Base-by-base conservation (phyloP, 2,113 vertebrate species). In the Proterorhinus semilunaris region DNA sequence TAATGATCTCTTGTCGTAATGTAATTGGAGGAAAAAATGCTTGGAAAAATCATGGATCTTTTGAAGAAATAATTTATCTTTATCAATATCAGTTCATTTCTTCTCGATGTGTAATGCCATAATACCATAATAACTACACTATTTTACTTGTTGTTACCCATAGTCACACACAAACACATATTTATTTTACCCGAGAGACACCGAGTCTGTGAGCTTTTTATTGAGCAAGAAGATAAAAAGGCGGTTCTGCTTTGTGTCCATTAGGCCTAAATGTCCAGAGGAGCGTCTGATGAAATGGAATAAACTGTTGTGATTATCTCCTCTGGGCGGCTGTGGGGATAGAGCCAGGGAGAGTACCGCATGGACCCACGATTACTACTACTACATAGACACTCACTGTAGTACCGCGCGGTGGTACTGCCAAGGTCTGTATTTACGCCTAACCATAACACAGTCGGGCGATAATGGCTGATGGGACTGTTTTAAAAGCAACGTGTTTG, bases 401-500 rank as follows among this genome's bases (percentile, higher is more conserved):
- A 66, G 53, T 17, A 62, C 46, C 47, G 63, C 80, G 78, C 73
- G 44, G 59, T 77, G 79, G 77, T 86, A 74, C 72, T 80, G 83
- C 82, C 81, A 72, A 66, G 76, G 85, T 84, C 86, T 89, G 78
- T 90, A 89, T 90, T 90, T 91, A 91, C 82, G 73, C 83, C 59
- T 83, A 86, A 87, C 84, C 85, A 91, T 89, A 91, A 91, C 90
- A 90, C 61, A 87, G 78, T 48, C 57, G 75, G 75, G 65, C 78
- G 87, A 90, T 90, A 89, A 91, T 91, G 87, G 89, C 85, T 76
- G 84, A 86, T 67, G 88, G 84, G 88, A 87, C 82, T 1, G 66
- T 89, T 76, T 84, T 91, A 87, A 91, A 91, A 90, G 85, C 74
- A 88, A 88, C 84, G 84, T 84, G 87, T 90, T 91, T 89, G 85